Conservation (phyloP, 2,888 invertebrate species). For the Lasiommata megera region DNA sequence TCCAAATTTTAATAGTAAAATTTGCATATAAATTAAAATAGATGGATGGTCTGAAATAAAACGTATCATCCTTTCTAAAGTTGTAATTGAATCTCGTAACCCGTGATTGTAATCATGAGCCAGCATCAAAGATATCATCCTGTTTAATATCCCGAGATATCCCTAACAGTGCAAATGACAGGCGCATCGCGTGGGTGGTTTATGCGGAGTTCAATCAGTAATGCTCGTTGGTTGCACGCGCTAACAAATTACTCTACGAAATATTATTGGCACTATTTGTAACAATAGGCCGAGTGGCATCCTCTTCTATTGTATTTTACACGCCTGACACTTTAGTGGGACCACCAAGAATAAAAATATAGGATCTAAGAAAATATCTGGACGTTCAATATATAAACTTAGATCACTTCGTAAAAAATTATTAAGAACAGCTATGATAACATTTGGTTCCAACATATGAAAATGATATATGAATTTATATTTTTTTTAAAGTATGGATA, state of each 20-base stretch:
- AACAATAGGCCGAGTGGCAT: conserved; percentile 43
- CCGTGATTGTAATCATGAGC: conserved; percentile 9
- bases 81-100: neutral
- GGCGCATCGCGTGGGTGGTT: conserved; percentile 61
- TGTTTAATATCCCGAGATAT: conserved; percentile 15
- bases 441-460: too few species aligned
- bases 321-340: conserved; percentile 35
- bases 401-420: too few species aligned
- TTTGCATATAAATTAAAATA: neutral
- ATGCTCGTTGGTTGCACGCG: conserved; percentile 69
- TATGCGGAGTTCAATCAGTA: conserved; percentile 68
- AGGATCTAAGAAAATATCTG: neutral
- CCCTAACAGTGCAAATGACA: conserved; percentile 45
- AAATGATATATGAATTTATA: too few species aligned
- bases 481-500: too few species aligned
- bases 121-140: conserved; percentile 15
- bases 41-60: neutral
- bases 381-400: too few species aligned
- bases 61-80: neutral
- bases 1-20: neutral
- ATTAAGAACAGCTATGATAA: too few species aligned
- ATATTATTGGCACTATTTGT: conserved; percentile 68
- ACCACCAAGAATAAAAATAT: conserved; percentile 35
- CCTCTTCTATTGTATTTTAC: conserved; percentile 34
- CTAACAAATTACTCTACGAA: conserved; percentile 45